Evolutionary conservation across 2,113 vertebrate species (phyloP), one percentile per base, ranked within the genome.

Genomic region (Lepus americanus): DNA sequence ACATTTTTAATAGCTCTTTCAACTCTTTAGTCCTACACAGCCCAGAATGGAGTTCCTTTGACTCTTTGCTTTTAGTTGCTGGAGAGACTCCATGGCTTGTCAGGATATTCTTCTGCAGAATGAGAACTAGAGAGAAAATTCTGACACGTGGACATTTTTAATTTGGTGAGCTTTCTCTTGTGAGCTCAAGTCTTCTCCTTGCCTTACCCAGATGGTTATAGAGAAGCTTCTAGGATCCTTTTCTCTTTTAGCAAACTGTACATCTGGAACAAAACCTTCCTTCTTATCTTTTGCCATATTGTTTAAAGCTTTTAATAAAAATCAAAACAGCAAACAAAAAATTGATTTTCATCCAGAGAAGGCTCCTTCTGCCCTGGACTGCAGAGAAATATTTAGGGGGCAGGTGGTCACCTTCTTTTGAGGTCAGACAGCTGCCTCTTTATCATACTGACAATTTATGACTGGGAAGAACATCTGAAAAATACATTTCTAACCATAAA

Each of bases 181-280:
- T 83, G 33, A 94, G 88, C 53, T 81, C n/a, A 29, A 55, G n/a
- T 49, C 27, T 53, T 87, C 17, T 70, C 31, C 81, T 77, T 66
- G 72, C 55, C 70, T 90, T 61, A 61, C 61, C 51, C 87, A 89
- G 89, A 80, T 87, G 95, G 76, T 87, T 59, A 83, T 29, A 0
- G 83, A 94, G 19, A 96, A 96, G 82, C 94, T 77, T 89, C 95
- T 94, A 61, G 87, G 36, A 70, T 89, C 88, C 89, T 96, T 70
- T 55, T 94, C 64, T 90, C 33, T 87, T 94, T 87, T 95, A 64
- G 69, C 66, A 97, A 97, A 61, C 16, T 6, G 49, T 87, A 73
- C 90, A 74, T 97, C 96, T 95, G 96, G 27, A 89, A 29, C 78
- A 39, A 61, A 90, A 9, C 29, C 14, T 63, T 61, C 73, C 55